Base-by-base conservation (phyloP, 1,140 invertebrate species). In the Eulimnadia texana region DNA sequence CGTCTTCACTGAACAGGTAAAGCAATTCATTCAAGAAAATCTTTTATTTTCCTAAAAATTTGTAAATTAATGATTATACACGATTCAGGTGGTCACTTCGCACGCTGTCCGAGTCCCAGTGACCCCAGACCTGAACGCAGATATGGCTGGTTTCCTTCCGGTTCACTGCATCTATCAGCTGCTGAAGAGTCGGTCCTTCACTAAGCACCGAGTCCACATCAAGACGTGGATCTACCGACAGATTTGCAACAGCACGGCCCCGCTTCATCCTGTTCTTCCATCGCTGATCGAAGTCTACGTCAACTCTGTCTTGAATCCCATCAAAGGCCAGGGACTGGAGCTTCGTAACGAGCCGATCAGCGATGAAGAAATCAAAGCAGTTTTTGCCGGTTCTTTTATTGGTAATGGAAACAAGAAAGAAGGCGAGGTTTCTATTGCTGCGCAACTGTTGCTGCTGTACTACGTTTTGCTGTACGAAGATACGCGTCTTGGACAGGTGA, bases 121-220 rank as follows among this genome's bases (percentile, higher is more conserved):
- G 0, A 98, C 94, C 0, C 79, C 82, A 1, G 85, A 86, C 69
- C 76, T 98, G 3, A 95, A 88, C 74, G 90, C 86, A 22, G 86
- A 86, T 63, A 88, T 95, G 60, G 80, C 82, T 1, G 93, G 94
- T 20, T 98, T 95, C 75, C 73, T 99, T 60, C 94, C 94, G 0
- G 89, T 98, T 24, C 94, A 99, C 73, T 98, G 94, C 71, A 95
- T 99, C 62, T 92, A 96, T 72, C 94, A 98, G 69, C 73, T 98
- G 16, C 75, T 99, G 0, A 95, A 96, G 72, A 95, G 90, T 25
- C 75, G 93, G 68, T 90, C 93, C 3, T 98, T 98, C 70, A 90
- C 92, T 0, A 97, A 97, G 74, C 88, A 99, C 70, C 90, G 91
- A 72, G 92, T 93, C 0, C 87, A 88, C 0, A 93, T 93, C 3